Base-by-base conservation (phyloP, 2,888 invertebrate species). In the Chrysomela aeneicollis region DNA sequence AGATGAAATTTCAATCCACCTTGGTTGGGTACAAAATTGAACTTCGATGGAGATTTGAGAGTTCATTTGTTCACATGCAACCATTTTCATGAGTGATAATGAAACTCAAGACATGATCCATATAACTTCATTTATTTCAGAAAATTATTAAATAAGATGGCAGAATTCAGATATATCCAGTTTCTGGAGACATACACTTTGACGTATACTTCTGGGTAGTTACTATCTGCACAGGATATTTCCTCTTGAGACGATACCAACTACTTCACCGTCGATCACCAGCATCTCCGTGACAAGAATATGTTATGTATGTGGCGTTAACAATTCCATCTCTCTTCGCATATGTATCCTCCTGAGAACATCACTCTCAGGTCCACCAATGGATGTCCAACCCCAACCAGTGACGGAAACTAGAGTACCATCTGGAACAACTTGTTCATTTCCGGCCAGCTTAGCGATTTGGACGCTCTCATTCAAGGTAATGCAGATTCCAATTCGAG, bases 281-380 rank as follows among this genome's bases (percentile, higher is more conserved):
- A 19, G 76, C 74, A 47, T 76, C 76, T 47, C 75, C 76, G 61
- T 73, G 69, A 58, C 73, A 73, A 17, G 71, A 62, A 49, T 72
- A 72, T 55, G 87, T 86, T 46, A 73, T 87, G 84, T 87, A 87
- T 87, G 18, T 84, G 82, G 0, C 19, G 35, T 59, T 35, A 3
- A 63, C 42, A 15, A 26, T n/a, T 6, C 9, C n/a, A 5, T 3
- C 12, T 6, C 46, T 19, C 3, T 6, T 26, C 3, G 9, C 32
- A n/a, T 53, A 59, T 15, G 35, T 22, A 52, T 59, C 17, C 12
- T 17, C 21, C 59, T 59, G 1, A 63, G 49, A 2, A 59, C 21
- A 6, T 32, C 19, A 6, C 52, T 4, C 1, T 1, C 17, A n/a
- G 0, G 8, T 9, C 22, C 49, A n/a, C 22, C 35, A 6, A 18